A percentile compares a stretch with the other conserved stretches of the same genome.
Evolutionary conservation across 2,113 vertebrate genomes (phyloP).

Genomic region (Leptobrachium leishanense): DNA sequence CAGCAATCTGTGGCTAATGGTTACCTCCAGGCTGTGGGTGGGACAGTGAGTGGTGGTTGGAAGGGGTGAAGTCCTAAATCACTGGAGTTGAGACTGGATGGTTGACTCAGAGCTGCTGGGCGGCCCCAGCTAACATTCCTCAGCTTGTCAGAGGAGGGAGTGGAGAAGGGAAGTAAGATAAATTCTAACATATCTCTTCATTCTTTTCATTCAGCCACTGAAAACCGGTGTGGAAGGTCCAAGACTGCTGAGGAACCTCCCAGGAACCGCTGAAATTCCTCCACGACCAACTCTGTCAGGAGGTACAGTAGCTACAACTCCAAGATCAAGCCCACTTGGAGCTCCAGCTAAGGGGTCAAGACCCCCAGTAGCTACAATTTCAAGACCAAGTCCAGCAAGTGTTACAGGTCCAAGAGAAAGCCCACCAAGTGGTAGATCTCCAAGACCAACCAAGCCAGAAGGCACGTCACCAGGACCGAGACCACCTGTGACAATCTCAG

Average conservation of each 20-base stretch:
- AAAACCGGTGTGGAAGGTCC: too few species aligned
- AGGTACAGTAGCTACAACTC: neutral
- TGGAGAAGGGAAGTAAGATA: slow-evolving; percentile 6
- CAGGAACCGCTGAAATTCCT: neutral
- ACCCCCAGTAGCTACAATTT: neutral
- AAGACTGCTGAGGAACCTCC: neutral
- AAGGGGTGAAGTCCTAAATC: slow-evolving; percentile 14
- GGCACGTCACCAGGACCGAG: neutral
- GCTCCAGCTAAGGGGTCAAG: neutral
- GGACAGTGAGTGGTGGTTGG: neutral
- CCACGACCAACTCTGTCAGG: neutral
- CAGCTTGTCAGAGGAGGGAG: neutral
- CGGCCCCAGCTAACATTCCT: neutral
- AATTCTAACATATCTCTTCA: slow-evolving; percentile 21
- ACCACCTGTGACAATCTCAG: neutral
- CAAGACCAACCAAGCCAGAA: neutral
- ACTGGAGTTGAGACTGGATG: neutral
- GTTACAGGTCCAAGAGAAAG: neutral
- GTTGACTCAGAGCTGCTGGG: slow-evolving; percentile 38
- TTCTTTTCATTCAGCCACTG: slow-evolving; percentile 18
- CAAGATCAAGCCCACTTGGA: neutral
- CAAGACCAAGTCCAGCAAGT: neutral
- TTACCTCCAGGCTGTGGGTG: slow-evolving; percentile 28
- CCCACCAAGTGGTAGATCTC: neutral
- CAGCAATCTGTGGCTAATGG: slow-evolving; percentile 22